These are phyloP conservation scores for Diadophis punctatus DNA, from an alignment of 2,113 vertebrate genomes.

Conservation along the genomic window DNA sequence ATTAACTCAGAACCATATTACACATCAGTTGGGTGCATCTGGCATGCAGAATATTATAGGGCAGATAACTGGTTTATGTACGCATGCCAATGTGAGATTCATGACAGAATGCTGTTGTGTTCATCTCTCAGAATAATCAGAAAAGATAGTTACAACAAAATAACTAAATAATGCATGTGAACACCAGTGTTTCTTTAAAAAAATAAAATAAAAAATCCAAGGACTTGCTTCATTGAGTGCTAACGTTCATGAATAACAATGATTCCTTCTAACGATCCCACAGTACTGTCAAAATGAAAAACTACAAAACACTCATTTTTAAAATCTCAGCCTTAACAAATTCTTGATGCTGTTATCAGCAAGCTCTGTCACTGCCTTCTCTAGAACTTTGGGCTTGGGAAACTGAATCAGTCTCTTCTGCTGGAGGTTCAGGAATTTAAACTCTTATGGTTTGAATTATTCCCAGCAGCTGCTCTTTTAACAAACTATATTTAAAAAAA, in stretches of 20 bases:
- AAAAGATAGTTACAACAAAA: not conserved
- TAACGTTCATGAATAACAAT: not conserved
- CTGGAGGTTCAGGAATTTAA: not conserved
- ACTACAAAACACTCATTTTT: not conserved
- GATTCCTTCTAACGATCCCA: not conserved
- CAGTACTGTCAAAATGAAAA: not conserved
- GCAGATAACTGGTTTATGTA: not conserved
- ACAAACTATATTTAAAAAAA: not conserved
- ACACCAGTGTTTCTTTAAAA: not conserved
- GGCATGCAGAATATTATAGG: not conserved
- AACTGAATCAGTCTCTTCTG: constrained; percentile 3
- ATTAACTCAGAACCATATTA: not conserved
- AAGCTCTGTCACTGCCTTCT: not conserved
- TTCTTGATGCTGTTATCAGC: not conserved
- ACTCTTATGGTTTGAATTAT: not conserved
- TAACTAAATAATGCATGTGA: constrained; percentile 4
- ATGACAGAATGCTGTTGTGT: not conserved
- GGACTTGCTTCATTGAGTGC: not conserved
- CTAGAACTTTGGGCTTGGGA: not conserved
- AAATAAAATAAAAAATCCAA: not conserved
- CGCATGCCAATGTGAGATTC: not conserved
- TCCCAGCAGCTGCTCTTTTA: not conserved
- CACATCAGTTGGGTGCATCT: not conserved
- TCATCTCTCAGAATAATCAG: not conserved
- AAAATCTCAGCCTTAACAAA: not conserved